Conservation (phyloP, 1,140 invertebrate species). For the Branchinecta lindahli region DNA sequence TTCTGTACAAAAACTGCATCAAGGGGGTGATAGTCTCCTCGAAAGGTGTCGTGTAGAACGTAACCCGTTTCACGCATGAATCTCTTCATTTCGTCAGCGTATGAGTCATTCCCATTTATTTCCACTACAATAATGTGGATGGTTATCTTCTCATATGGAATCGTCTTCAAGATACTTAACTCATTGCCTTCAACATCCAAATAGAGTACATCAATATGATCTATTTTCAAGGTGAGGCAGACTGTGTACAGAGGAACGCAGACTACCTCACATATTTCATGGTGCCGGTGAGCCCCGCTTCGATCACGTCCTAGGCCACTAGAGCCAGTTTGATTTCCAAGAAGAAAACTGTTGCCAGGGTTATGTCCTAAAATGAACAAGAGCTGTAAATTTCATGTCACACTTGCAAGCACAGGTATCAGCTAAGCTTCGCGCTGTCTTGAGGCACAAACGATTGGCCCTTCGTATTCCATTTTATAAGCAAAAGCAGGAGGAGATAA, state of each 20-base stretch:
- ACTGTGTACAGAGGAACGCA: slow-evolving; percentile 69
- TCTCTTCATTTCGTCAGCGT: background rate
- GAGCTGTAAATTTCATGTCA: too few relatives aligned
- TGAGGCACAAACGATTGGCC: too few relatives aligned
- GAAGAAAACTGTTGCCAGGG: background rate
- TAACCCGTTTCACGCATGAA: background rate
- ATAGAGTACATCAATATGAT: slow-evolving; percentile 50
- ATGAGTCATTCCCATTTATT: background rate
- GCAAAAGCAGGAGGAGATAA: too few relatives aligned
- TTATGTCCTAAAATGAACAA: background rate
- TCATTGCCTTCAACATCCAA: slow-evolving; percentile 49
- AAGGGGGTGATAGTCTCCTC: background rate
- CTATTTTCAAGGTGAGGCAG: slow-evolving; percentile 53
- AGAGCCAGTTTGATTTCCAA: background rate
- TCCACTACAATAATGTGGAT: slow-evolving; percentile 15
- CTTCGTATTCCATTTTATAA: too few relatives aligned
- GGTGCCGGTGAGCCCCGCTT: background rate
- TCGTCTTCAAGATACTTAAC: slow-evolving; percentile 27
- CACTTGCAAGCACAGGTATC: too few relatives aligned
- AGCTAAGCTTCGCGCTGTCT: too few relatives aligned
- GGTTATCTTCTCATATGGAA: slow-evolving; percentile 15
- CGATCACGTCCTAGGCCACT: background rate
- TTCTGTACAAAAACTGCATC: background rate
- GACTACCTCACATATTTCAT: background rate
- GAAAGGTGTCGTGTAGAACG: background rate